Conservation (phyloP, 2,113 vertebrate genomes). For the Aegotheles bennettii region DNA sequence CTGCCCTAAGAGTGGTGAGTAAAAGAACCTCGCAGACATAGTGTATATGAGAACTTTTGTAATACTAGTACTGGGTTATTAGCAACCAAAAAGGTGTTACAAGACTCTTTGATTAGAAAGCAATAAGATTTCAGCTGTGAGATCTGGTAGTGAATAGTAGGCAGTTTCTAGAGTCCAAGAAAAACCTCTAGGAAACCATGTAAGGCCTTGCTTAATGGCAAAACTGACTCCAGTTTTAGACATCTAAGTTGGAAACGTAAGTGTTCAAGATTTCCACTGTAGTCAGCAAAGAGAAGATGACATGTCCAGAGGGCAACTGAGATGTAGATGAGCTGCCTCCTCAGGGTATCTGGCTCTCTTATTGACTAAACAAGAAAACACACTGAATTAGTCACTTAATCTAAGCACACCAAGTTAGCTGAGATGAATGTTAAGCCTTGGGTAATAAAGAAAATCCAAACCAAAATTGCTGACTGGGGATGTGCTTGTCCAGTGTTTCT, state of each 20-base stretch:
- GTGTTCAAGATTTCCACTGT: not conserved
- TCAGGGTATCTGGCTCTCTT: not conserved
- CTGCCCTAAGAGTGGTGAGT: not conserved
- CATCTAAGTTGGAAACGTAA: not conserved
- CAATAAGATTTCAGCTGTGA: not conserved
- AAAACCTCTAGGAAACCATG: not conserved
- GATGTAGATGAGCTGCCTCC: rapidly evolving
- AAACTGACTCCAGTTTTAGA: too few relatives aligned
- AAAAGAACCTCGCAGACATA: not conserved
- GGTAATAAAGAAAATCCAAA: not conserved
- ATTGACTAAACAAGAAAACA: not conserved
- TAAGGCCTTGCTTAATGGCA: not conserved
- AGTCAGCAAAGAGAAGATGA: not conserved
- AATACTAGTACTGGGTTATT: not conserved
- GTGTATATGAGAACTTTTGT: not conserved
- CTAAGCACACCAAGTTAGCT: not conserved
- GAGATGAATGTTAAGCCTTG: not conserved
- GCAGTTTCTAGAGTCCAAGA: not conserved
- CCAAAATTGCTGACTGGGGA: not conserved
- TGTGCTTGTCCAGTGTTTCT: not conserved
- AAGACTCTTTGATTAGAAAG: not conserved
- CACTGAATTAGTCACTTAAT: not conserved
- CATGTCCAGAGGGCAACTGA: rapidly evolving
- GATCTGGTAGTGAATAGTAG: not conserved
- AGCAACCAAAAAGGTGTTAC: not conserved